phyloP scores from a whole-genome alignment of 1,140 invertebrate genomes.

The Bombus pascuorum region DNA sequence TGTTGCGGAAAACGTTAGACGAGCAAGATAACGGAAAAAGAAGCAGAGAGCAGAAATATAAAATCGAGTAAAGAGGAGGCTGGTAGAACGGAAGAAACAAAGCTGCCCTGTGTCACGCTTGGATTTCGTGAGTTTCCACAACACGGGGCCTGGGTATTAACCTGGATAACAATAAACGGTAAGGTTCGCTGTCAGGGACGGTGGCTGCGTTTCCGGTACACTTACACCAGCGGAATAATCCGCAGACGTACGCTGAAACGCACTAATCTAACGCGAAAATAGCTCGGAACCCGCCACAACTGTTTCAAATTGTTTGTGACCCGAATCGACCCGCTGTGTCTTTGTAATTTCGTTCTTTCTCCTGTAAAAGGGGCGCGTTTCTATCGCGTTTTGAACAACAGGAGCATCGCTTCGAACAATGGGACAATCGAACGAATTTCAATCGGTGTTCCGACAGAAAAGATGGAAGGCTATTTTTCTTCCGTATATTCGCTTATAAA shows the following conservation, averaged over 20 bases:
- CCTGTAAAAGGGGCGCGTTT: neutral
- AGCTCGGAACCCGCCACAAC: neutral
- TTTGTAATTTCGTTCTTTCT: neutral
- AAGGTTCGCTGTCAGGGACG: slow-evolving; percentile 12
- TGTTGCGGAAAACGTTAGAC: neutral
- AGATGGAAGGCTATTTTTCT: neutral
- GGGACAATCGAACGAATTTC: neutral
- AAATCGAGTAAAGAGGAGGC: neutral
- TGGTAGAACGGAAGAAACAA: slow-evolving; percentile 23
- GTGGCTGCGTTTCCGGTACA: slow-evolving; percentile 26
- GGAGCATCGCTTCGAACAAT: neutral
- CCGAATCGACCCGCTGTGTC: neutral
- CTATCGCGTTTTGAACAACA: neutral
- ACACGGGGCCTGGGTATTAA: slow-evolving; percentile 39
- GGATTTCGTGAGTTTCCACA: slow-evolving; percentile 40
- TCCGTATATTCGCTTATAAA: neutral
- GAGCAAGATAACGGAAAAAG: neutral
- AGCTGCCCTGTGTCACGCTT: neutral
- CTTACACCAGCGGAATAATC: slow-evolving; percentile 27
- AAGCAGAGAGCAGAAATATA: neutral
- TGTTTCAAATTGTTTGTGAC: slow-evolving; percentile 33
- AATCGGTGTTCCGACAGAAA: neutral
- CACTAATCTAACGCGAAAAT: slow-evolving; percentile 26
- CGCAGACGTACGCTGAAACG: slow-evolving; percentile 14
- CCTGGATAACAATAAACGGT: slow-evolving; percentile 55